A percentile compares a stretch with the other conserved stretches of the same genome.
Evolutionary conservation across 1,140 invertebrate genomes (phyloP).

Genomic region (Ruditapes philippinarum): DNA sequence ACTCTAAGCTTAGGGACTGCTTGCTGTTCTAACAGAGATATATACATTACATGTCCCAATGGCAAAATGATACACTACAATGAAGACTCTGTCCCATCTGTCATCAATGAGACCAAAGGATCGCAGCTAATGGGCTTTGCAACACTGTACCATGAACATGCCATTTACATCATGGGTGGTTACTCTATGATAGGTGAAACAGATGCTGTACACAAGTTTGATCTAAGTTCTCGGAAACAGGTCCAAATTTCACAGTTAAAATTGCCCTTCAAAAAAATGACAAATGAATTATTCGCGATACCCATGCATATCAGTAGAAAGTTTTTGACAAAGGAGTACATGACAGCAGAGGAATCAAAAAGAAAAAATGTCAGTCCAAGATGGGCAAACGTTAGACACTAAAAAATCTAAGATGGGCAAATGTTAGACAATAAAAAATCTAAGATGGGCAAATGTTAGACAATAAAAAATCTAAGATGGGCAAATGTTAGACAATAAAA

Average conservation of each 20-base stretch:
- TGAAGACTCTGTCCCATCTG: constrained; percentile 21
- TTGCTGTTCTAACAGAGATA: constrained; percentile 24
- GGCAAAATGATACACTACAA: constrained; percentile 60
- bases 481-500: too few relatives aligned
- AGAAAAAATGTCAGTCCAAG: constrained; percentile 1
- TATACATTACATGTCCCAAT: constrained; percentile 54
- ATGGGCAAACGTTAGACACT: background rate
- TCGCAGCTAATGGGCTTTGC: constrained; percentile 41
- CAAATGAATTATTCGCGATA: constrained; percentile 41
- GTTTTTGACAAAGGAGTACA: constrained; percentile 24
- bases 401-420: too few relatives aligned
- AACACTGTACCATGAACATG: constrained; percentile 31
- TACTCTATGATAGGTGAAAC: constrained; percentile 39
- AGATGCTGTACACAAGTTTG: constrained; percentile 53
- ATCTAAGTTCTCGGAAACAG: constrained; percentile 18
- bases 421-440: too few relatives aligned
- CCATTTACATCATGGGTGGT: constrained; percentile 48
- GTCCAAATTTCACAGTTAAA: background rate
- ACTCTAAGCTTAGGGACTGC: constrained; percentile 49
- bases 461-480: too few relatives aligned
- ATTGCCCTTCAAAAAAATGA: constrained; percentile 50
- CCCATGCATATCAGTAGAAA: constrained; percentile 33
- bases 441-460: too few relatives aligned
- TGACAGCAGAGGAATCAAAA: background rate
- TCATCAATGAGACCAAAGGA: constrained; percentile 18